Base-by-base conservation (phyloP, 2,888 invertebrate genomes). In the Amblyjoppa fuscipennis region DNA sequence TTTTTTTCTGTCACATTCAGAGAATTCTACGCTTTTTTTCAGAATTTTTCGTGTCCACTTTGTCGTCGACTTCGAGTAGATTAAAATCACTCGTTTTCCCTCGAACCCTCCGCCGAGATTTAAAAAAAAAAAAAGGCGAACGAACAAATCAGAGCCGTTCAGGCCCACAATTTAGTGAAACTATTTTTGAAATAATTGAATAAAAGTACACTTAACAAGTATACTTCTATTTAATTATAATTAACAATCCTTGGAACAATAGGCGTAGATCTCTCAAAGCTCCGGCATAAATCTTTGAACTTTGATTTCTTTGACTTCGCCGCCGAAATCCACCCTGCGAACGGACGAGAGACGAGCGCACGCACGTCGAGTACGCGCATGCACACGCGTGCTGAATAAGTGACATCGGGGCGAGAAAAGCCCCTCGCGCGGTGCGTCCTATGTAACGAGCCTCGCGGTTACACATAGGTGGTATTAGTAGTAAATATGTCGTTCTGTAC, bases 401-500 rank as follows among this genome's bases (percentile, higher is more conserved):
- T 77, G n/a, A 77, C 38, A 51, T 25, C 53, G 66, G 16, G 56
- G 53, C 68, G 68, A 41, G 68, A 31, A 68, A 77, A 68, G 25
- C 68, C 25, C 77, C 68, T 68, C 77, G 53, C 25, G 41, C 41
- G 20, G 20, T 9, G 31, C 66, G 34, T 16, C 25, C 51, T 51
- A 64, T 16, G 31, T 64, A 64, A 64, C 61, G 61, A 64, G 34
- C 31, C 5, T 64, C 31, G 61, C 61, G 31, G 61, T 49, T 68
- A 34, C 61, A 41, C 51, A 28, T 68, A 41, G 16, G 11, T 59
- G 4, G 16, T 28, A 51, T 28, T 38, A 16, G 66, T 51, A 20
- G 75, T 66, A 51, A 76, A 68, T 77, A 51, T 68, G 76, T 76
- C 76, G 77, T 81, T 74, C 68, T 56, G 41, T 74, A 38, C 73